Evolutionary conservation across 2,113 vertebrate genomes (phyloP), one percentile per base, ranked within the genome.

Genomic region (Cyphomyrus plagiostoma): DNA sequence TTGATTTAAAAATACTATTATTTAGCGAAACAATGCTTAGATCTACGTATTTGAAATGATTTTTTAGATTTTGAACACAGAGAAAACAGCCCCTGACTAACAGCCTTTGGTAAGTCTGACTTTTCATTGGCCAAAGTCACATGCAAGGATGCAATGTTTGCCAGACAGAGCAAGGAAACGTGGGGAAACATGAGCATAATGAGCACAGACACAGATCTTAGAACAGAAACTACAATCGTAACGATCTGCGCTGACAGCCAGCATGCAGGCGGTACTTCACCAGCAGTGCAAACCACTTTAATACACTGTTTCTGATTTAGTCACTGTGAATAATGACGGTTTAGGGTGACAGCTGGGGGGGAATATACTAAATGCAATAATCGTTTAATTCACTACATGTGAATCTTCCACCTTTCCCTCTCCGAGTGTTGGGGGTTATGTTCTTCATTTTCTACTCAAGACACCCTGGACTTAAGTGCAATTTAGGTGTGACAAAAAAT

Each of bases 1-100:
- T 86, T 49, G 82, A 85, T 85, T 70, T 30, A 86, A 86, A 49
- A 86, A 86, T 49, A 86, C 23, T 49, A 86, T 17, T 26, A n/a
- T 26, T 26, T 49, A 86, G 48, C 3, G 10, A 86, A 86, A 48
- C 46, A 13, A 80, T 42, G 35, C 74, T 42, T 80, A 80, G 4
- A 42, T 42, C 35, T 17, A 80, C 42, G 74, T 39, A 80, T 5
- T 39, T 80, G 30, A 80, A 80, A 80, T 80, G 35, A 42, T 42
- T 80, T 80, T 1, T 35, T 19, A 80, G 5, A 39, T 17, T 66
- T 13, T 70, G 62, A 70, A 26, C 26, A 39, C n/a, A 42, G 2
- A 80, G n/a, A 80, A 42, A 26, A 80, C 74, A 42, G 13, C 74
- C 42, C 74, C 35, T 77, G 35, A 39, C 70, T 15, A 26, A 77